These are phyloP conservation scores for Ivindomyrus marchei DNA, from an alignment of 2,113 vertebrate species.

Conservation along the genomic window DNA sequence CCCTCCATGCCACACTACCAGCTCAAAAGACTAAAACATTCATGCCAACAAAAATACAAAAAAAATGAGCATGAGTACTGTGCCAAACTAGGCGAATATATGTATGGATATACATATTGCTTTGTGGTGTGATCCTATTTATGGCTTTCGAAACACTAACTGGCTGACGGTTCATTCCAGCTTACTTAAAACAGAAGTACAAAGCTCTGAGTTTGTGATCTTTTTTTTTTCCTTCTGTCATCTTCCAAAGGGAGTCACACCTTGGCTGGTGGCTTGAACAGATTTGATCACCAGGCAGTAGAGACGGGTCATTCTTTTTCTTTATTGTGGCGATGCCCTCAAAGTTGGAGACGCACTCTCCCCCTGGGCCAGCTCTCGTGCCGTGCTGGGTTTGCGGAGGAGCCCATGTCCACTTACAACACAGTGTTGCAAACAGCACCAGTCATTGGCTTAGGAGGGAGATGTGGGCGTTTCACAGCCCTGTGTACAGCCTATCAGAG, in stretches of 20 bases:
- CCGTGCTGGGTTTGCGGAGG: background rate
- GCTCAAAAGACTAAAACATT: constrained; percentile 59
- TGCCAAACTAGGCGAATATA: constrained; percentile 56
- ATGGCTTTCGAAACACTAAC: constrained; percentile 52
- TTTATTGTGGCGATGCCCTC: constrained; percentile 71
- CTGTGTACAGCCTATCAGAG: constrained; percentile 27
- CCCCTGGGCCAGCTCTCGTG: constrained; percentile 53
- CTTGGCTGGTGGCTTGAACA: constrained; percentile 96
- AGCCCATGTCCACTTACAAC: background rate
- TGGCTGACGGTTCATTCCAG: constrained; percentile 31
- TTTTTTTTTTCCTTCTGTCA: constrained; percentile 59
- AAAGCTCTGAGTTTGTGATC: constrained; percentile 49
- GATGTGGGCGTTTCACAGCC: constrained; percentile 25
- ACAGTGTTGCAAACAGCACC: background rate
- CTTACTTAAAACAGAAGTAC: constrained; percentile 19
- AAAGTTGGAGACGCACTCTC: constrained; percentile 49
- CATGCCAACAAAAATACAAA: constrained; percentile 29
- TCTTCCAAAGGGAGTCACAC: constrained; percentile 91
- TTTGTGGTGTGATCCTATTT: constrained; percentile 58
- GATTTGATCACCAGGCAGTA: constrained; percentile 56
- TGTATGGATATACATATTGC: constrained; percentile 57
- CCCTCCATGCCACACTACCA: constrained; percentile 47
- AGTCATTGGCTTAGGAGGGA: constrained; percentile 21
- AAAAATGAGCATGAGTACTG: constrained; percentile 73
- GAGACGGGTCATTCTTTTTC: constrained; percentile 45